Evolutionary conservation across 2,113 vertebrate species (phyloP).

Genomic region (Poeciliopsis prolifica): DNA sequence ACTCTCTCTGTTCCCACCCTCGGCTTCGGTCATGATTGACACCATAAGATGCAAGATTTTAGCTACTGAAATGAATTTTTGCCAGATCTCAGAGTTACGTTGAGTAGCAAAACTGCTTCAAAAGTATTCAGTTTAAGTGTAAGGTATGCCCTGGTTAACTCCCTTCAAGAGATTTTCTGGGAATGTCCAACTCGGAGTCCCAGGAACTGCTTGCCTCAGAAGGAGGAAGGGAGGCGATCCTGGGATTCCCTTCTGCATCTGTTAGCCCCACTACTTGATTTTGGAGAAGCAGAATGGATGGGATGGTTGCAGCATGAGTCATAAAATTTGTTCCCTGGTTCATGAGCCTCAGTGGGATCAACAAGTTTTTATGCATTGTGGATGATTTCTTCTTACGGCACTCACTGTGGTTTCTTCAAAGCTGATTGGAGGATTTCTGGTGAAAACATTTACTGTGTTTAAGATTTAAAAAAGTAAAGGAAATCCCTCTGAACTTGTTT

Average conservation of each 20-base stretch:
- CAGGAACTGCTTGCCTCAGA: not conserved
- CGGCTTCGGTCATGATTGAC: not conserved
- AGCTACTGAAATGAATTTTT: not conserved
- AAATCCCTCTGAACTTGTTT: not conserved
- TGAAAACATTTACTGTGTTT: not conserved
- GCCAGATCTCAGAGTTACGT: too few relatives aligned
- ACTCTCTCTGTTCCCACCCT: not conserved
- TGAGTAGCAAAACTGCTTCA: too few relatives aligned
- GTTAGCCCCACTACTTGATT: not conserved
- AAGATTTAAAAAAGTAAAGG: not conserved
- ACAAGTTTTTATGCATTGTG: not conserved
- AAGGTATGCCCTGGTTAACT: not conserved
- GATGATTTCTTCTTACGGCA: not conserved
- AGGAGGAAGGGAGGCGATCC: not conserved
- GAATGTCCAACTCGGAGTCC: not conserved
- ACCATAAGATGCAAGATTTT: not conserved
- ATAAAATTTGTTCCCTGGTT: not conserved
- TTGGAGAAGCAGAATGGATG: not conserved
- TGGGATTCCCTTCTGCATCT: not conserved
- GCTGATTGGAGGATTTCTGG: not conserved
- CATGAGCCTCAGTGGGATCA: not conserved
- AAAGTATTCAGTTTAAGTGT: too few relatives aligned
- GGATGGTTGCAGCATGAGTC: not conserved
- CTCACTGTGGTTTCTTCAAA: not conserved
- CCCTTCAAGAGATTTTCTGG: not conserved